These are phyloP conservation scores for Protonibea diacanthus DNA, from an alignment of 2,797 vertebrate species.

Conservation along the genomic window DNA sequence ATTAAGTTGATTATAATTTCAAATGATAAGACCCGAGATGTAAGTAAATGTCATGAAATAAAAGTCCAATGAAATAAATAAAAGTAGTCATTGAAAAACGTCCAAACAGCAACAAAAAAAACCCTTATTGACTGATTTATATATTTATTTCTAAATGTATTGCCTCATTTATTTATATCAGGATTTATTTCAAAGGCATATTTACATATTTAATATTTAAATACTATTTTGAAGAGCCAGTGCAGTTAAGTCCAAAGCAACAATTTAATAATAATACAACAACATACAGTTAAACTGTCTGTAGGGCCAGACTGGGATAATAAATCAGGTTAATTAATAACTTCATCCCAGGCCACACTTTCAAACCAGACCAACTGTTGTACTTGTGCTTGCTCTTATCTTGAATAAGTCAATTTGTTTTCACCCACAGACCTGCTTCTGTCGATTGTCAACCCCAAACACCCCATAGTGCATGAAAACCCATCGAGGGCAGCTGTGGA, in stretches of 20 bases:
- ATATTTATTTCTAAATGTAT: background rate
- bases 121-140: too few species aligned
- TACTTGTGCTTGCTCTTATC: background rate
- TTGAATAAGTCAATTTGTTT: conserved; percentile 27
- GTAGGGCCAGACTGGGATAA: background rate
- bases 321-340: background rate
- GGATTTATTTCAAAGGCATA: background rate
- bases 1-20: too few species aligned
- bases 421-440: conserved; percentile 10
- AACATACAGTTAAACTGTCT: background rate
- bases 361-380: conserved; percentile 25
- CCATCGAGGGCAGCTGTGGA: conserved; percentile 21
- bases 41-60: too few species aligned
- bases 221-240: background rate
- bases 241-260: background rate
- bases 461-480: background rate
- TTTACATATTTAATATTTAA: too few species aligned
- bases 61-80: too few species aligned
- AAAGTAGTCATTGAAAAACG: too few species aligned
- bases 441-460: conserved; percentile 21
- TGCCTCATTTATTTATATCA: too few species aligned
- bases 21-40: too few species aligned
- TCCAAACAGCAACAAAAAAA: too few species aligned
- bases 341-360: background rate
- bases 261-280: background rate